phyloP scores from a whole-genome alignment of 2,888 invertebrate genomes.

The Digitonthophagus gazella region DNA sequence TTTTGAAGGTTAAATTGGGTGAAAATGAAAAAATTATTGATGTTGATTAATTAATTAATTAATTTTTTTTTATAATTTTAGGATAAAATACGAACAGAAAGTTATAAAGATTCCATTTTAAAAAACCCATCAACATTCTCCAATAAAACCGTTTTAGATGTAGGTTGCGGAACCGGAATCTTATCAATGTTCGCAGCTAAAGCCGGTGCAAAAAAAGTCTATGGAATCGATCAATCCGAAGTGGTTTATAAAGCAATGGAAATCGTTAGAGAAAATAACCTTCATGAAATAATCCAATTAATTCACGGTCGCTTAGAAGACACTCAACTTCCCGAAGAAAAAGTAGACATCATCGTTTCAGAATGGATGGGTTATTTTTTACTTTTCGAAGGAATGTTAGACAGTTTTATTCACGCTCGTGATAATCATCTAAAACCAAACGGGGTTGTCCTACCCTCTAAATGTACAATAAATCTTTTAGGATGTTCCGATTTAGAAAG shows the following conservation, averaged over 20 bases:
- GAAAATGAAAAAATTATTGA: background rate
- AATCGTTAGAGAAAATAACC: constrained; percentile 64
- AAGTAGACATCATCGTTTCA: constrained; percentile 89
- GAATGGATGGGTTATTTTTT: constrained; percentile 99
- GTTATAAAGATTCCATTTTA: constrained; percentile 81
- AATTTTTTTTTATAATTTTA: constrained; percentile 45
- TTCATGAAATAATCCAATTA: constrained; percentile 68
- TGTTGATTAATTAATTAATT: background rate
- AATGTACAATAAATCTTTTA: constrained; percentile 77
- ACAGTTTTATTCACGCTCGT: constrained; percentile 86
- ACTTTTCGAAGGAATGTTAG: constrained; percentile 94
- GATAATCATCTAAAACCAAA: constrained; percentile 74
- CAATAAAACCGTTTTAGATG: constrained; percentile 84
- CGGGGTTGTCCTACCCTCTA: constrained; percentile 80
- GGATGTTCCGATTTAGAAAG: constrained; percentile 75
- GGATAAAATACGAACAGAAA: constrained; percentile 82
- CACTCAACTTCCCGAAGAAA: constrained; percentile 68
- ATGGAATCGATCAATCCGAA: constrained; percentile 94
- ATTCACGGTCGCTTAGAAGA: constrained; percentile 87
- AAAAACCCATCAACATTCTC: constrained; percentile 68
- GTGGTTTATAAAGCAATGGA: constrained; percentile 95
- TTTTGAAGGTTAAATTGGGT: background rate
- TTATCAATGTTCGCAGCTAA: constrained; percentile 97
- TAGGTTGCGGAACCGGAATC: constrained; percentile 98
- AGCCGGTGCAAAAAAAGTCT: constrained; percentile 87